A percentile compares a stretch with the other conserved stretches of the same genome.
These are phyloP conservation scores for Notodonta ziczac DNA, from an alignment of 2,888 invertebrate species.

Conservation along the genomic window DNA sequence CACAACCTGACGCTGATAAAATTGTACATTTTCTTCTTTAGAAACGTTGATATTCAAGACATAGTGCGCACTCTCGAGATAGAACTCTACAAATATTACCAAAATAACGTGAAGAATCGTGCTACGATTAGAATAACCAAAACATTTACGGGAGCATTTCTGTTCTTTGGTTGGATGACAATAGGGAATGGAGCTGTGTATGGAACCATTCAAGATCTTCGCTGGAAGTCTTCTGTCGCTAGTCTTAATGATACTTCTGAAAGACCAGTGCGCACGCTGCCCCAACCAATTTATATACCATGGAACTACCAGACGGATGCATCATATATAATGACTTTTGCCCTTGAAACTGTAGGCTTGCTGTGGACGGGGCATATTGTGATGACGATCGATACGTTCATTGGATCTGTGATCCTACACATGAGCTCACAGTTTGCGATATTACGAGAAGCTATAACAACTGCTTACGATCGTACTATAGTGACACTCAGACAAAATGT, in stretches of 20 bases:
- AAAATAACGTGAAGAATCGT: slow-evolving; percentile 60
- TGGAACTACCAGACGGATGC: slow-evolving; percentile 70
- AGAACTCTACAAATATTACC: slow-evolving; percentile 65
- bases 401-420: slow-evolving; percentile 73
- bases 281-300: slow-evolving; percentile 78
- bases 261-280: slow-evolving; percentile 62
- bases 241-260: slow-evolving; percentile 53
- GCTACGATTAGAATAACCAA: slow-evolving; percentile 60
- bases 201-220: slow-evolving; percentile 68
- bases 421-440: slow-evolving; percentile 74
- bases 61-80: slow-evolving; percentile 70
- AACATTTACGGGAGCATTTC: slow-evolving; percentile 65
- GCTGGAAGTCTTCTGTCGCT: slow-evolving; percentile 64
- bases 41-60: slow-evolving; percentile 68
- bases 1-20: slow-evolving; percentile 76
- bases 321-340: slow-evolving; percentile 66
- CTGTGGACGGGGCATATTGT: slow-evolving; percentile 80
- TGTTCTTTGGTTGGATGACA: slow-evolving; percentile 77
- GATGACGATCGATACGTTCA: slow-evolving; percentile 76
- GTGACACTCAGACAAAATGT: slow-evolving; percentile 39
- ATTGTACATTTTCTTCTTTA: slow-evolving; percentile 73
- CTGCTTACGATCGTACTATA: slow-evolving; percentile 70
- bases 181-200: slow-evolving; percentile 71
- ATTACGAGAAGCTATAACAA: slow-evolving; percentile 67
- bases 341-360: slow-evolving; percentile 70